Percentiles rank a stretch among this genome's conserved stretches.
phyloP scores from a whole-genome alignment of 1,140 invertebrate species.

The Drosophila athabasca region DNA sequence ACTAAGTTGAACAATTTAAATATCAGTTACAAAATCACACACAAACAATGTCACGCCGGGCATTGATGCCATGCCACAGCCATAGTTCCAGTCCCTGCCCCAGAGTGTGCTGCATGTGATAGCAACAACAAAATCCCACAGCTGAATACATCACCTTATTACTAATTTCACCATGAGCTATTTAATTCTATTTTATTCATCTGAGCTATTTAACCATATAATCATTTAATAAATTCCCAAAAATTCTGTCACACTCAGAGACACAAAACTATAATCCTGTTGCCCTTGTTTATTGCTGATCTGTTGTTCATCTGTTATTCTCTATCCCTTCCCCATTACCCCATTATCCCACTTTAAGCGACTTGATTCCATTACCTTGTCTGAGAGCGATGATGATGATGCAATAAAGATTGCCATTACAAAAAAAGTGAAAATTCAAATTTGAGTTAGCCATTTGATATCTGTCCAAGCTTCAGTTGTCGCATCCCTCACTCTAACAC shows the following conservation, averaged over 20 bases:
- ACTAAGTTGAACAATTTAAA: slow-evolving; percentile 50
- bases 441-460: slow-evolving; percentile 65
- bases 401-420: slow-evolving; percentile 17
- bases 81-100: background rate
- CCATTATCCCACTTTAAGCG: background rate
- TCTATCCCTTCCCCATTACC: background rate
- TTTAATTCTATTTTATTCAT: too few relatives aligned
- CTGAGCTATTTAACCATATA: too few relatives aligned
- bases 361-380: slow-evolving; percentile 38
- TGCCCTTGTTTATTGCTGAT: background rate
- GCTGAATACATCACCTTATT: too few relatives aligned
- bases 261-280: slow-evolving; percentile 3
- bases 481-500: slow-evolving; percentile 27
- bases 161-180: too few relatives aligned
- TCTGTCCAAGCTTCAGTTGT: slow-evolving; percentile 41
- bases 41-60: slow-evolving; percentile 25
- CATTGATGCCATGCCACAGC: background rate
- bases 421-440: slow-evolving; percentile 51
- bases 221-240: too few relatives aligned
- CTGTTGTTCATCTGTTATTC: background rate
- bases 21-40: slow-evolving; percentile 51
- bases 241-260: too few relatives aligned
- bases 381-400: slow-evolving; percentile 15
- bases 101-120: background rate
- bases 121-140: slow-evolving; percentile 41